Conservation (phyloP, 2,888 invertebrate species). For the Gymnoscelis rufifasciata region DNA sequence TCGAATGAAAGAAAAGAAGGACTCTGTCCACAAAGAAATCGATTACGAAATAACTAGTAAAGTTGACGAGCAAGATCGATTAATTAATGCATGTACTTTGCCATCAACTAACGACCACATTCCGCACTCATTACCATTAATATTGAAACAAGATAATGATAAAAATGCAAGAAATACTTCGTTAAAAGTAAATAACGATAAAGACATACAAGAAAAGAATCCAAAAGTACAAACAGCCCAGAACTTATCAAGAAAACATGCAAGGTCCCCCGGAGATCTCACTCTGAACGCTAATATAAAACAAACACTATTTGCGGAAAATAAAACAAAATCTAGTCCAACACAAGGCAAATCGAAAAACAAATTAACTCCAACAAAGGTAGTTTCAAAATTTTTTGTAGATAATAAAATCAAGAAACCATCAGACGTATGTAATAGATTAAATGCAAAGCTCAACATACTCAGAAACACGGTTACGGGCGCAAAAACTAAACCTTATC, state of each 20-base stretch:
- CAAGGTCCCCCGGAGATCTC: background rate
- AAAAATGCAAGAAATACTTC: slow-evolving; percentile 4
- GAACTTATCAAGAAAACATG: slow-evolving; percentile 5
- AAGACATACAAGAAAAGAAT: background rate
- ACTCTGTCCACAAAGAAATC: slow-evolving; percentile 41
- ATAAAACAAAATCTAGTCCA: background rate
- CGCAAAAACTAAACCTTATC: background rate
- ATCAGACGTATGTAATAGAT: background rate
- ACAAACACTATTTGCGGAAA: background rate
- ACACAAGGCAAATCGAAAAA: slow-evolving; percentile 2
- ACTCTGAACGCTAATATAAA: background rate
- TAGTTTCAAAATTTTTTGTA: slow-evolving; percentile 13
- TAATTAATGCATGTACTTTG: slow-evolving; percentile 35
- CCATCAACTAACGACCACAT: slow-evolving; percentile 40
- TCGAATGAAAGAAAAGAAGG: slow-evolving; percentile 86
- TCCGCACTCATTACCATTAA: slow-evolving; percentile 34
- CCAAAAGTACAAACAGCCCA: slow-evolving; percentile 2
- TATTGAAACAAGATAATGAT: slow-evolving; percentile 16
- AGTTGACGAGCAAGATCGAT: slow-evolving; percentile 34
- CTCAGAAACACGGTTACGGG: slow-evolving; percentile 1
- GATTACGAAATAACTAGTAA: slow-evolving; percentile 32
- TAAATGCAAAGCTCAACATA: slow-evolving; percentile 1
- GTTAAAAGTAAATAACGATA: slow-evolving; percentile 8
- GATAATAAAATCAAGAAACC: slow-evolving; percentile 15
- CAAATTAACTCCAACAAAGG: background rate